Percentiles rank a stretch among this genome's conserved stretches.
phyloP scores from a whole-genome alignment of 2,113 vertebrate species.

The Neodontobutis hainanensis region DNA sequence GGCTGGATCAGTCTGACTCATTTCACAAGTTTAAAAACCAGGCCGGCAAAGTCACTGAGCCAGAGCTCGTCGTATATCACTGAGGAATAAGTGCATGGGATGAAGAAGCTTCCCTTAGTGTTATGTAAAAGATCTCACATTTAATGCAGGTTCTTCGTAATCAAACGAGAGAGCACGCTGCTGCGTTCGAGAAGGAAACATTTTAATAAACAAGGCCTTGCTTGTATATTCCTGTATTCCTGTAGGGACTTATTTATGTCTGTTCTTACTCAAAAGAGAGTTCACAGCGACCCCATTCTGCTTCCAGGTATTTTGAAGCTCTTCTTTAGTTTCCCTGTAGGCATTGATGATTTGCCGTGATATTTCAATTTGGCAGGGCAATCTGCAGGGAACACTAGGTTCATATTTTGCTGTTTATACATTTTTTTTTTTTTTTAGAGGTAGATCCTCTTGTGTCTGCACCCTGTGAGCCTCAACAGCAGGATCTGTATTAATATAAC shows the following conservation, averaged over 20 bases:
- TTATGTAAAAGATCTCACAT: slow-evolving; percentile 5
- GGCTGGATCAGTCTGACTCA: background rate
- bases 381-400: slow-evolving; percentile 11
- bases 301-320: slow-evolving; percentile 24
- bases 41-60: slow-evolving; percentile 30
- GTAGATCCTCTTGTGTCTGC: slow-evolving; percentile 1
- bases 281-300: slow-evolving; percentile 30
- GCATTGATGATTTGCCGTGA: slow-evolving; percentile 9
- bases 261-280: slow-evolving; percentile 12
- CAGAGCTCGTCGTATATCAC: slow-evolving; percentile 31
- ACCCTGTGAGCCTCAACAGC: background rate
- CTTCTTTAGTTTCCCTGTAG: background rate
- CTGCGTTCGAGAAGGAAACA: background rate
- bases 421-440: slow-evolving; percentile 2
- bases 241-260: slow-evolving; percentile 10
- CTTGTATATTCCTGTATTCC: background rate
- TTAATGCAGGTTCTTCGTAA: background rate
- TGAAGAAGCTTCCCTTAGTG: slow-evolving; percentile 6
- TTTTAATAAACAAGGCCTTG: slow-evolving; percentile 1
- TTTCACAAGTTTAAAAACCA: slow-evolving; percentile 35
- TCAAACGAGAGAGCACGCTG: background rate
- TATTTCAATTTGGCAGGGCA: slow-evolving; percentile 23
- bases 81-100: slow-evolving; percentile 4
- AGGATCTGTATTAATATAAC: background rate
- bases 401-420: slow-evolving; percentile 13